A percentile compares a stretch with the other conserved stretches of the same genome.
These are phyloP conservation scores for Otis tarda DNA, from an alignment of 2,113 vertebrate genomes.

Conservation along the genomic window DNA sequence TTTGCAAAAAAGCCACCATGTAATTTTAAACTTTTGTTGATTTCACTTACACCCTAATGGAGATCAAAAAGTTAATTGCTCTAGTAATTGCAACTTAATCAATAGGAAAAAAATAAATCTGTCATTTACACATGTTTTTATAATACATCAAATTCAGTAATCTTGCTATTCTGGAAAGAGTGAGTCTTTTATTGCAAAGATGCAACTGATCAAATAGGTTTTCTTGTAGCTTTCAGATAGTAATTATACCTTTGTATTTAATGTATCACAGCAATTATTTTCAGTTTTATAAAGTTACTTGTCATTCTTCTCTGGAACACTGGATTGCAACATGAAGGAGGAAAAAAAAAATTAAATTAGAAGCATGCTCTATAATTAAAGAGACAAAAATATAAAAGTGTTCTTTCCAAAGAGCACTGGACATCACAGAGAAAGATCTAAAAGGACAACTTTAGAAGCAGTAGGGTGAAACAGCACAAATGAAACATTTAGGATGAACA, in stretches of 20 bases:
- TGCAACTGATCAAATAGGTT: background rate
- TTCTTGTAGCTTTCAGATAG: background rate
- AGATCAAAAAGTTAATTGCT: conserved; percentile 19
- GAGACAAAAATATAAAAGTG: background rate
- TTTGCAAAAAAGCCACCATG: background rate
- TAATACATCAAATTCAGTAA: background rate
- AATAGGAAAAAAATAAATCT: background rate
- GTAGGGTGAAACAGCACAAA: background rate
- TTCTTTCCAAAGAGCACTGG: background rate
- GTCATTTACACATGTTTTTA: background rate
- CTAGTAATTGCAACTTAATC: background rate
- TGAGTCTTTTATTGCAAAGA: background rate
- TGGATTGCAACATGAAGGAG: background rate
- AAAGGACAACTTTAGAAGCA: background rate
- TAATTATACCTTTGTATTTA: background rate
- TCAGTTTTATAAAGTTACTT: background rate
- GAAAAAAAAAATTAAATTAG: background rate
- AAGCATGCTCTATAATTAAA: background rate
- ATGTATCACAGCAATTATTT: background rate
- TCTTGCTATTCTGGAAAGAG: background rate
- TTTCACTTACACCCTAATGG: background rate
- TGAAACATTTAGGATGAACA: background rate
- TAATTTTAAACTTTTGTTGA: background rate
- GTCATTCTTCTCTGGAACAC: background rate
- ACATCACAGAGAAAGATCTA: background rate